These are phyloP conservation scores for Lacerta viridis DNA, from an alignment of 2,797 vertebrate species.

Conservation along the genomic window DNA sequence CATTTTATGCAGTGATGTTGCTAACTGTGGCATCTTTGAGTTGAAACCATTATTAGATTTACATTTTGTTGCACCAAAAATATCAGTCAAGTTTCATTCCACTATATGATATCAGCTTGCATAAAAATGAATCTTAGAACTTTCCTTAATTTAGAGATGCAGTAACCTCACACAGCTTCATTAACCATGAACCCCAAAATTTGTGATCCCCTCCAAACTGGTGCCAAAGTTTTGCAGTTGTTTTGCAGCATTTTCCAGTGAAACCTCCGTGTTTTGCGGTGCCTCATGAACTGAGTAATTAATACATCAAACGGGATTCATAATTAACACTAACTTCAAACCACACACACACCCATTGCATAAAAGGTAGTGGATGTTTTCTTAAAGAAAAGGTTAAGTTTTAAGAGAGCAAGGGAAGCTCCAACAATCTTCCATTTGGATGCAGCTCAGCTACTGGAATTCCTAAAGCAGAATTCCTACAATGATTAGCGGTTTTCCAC, in stretches of 20 bases:
- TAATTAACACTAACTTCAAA: too few species aligned
- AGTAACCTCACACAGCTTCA: constrained; percentile 30
- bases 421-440: neutral
- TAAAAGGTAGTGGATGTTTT: neutral
- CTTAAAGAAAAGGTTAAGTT: neutral
- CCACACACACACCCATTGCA: too few species aligned
- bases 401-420: neutral
- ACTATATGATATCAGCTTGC: constrained; percentile 32
- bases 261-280: too few species aligned
- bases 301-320: too few species aligned
- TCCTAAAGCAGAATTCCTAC: neutral
- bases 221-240: too few species aligned
- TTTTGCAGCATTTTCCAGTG: too few species aligned
- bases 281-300: too few species aligned
- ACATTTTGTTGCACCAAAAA: constrained; percentile 52
- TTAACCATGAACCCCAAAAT: too few species aligned
- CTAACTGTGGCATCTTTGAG: constrained; percentile 57
- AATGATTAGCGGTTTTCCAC: neutral
- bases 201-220: too few species aligned
- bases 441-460: neutral
- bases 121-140: constrained; percentile 55
- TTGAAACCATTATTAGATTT: constrained; percentile 42
- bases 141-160: constrained; percentile 43
- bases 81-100: constrained; percentile 52
- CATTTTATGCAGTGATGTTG: constrained; percentile 60